Percentiles rank a stretch among this genome's conserved stretches.
These are phyloP conservation scores for Uloborus plumipes DNA, from an alignment of 2,888 invertebrate genomes.

Conservation along the genomic window DNA sequence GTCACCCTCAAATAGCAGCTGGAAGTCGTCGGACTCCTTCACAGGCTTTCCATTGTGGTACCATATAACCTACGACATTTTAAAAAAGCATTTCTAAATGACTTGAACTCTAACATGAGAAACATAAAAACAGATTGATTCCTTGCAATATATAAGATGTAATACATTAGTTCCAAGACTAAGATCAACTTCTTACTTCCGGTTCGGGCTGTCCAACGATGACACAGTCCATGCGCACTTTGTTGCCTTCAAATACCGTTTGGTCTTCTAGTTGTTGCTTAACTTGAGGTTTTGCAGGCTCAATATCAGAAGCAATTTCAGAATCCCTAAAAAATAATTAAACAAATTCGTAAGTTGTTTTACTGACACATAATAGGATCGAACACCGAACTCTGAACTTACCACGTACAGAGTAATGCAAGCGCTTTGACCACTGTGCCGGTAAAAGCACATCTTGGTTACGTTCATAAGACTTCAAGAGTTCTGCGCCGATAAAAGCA, in stretches of 20 bases:
- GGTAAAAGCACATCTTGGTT: too few relatives aligned
- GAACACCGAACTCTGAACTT: too few relatives aligned
- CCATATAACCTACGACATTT: constrained; percentile 65
- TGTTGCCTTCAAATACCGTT: constrained; percentile 78
- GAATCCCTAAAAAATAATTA: constrained; percentile 76
- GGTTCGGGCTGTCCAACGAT: constrained; percentile 87
- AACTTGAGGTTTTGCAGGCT: constrained; percentile 81
- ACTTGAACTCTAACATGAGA: too few relatives aligned
- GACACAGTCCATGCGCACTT: constrained; percentile 80
- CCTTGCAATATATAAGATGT: not conserved
- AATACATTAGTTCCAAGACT: not conserved
- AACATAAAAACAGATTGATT: too few relatives aligned
- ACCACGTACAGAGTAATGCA: too few relatives aligned
- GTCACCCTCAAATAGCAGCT: constrained; percentile 86
- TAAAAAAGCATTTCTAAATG: not conserved
- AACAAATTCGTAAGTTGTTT: too few relatives aligned
- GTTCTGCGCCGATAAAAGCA: too few relatives aligned
- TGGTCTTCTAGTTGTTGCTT: constrained; percentile 80
- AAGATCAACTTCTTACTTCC: constrained; percentile 75
- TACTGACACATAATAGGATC: too few relatives aligned
- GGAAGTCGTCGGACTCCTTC: constrained; percentile 77
- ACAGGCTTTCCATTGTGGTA: constrained; percentile 66
- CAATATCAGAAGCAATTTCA: constrained; percentile 79
- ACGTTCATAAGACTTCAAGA: too few relatives aligned
- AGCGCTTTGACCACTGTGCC: too few relatives aligned